A percentile compares a stretch with the other conserved stretches of the same genome.
These are phyloP conservation scores for Oligia strigilis DNA, from an alignment of 2,888 invertebrate species.

Conservation along the genomic window DNA sequence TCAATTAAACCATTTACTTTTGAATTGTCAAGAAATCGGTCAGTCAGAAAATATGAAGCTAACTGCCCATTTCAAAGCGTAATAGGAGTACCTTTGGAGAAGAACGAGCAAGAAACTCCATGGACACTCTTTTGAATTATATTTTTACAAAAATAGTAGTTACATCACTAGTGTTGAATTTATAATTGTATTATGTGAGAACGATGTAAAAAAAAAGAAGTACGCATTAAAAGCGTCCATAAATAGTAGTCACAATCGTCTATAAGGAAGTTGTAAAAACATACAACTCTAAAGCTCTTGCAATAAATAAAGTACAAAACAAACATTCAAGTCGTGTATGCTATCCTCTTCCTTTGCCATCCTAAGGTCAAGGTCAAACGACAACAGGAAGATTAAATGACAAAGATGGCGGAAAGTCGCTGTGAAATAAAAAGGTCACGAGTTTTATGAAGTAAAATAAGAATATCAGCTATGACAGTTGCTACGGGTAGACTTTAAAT, in stretches of 20 bases:
- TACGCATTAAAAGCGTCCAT: no score
- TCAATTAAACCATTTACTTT: no score
- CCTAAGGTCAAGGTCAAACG: conserved; percentile 30
- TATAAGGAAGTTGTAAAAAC: background rate
- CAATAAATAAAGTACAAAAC: background rate
- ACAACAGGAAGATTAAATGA: conserved; percentile 40
- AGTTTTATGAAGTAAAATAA: conserved; percentile 42
- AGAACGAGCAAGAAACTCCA: no score
- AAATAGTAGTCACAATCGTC: background rate
- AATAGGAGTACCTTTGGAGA: no score
- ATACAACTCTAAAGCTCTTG: background rate
- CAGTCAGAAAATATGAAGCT: no score
- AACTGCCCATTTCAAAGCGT: no score
- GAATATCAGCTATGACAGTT: conserved; percentile 33
- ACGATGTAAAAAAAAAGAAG: no score
- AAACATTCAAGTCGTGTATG: background rate
- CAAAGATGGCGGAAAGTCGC: conserved; percentile 30
- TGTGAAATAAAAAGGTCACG: conserved; percentile 29
- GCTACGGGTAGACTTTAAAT: background rate
- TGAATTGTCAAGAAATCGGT: no score
- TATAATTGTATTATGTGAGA: no score
- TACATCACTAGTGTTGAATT: no score
- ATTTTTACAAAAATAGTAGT: no score
- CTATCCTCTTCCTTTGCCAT: conserved; percentile 16
- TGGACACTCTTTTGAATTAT: no score